Percentiles rank a stretch among this genome's conserved stretches.
These are phyloP conservation scores for Diploptera punctata DNA, from an alignment of 2,888 invertebrate genomes.

Conservation along the genomic window DNA sequence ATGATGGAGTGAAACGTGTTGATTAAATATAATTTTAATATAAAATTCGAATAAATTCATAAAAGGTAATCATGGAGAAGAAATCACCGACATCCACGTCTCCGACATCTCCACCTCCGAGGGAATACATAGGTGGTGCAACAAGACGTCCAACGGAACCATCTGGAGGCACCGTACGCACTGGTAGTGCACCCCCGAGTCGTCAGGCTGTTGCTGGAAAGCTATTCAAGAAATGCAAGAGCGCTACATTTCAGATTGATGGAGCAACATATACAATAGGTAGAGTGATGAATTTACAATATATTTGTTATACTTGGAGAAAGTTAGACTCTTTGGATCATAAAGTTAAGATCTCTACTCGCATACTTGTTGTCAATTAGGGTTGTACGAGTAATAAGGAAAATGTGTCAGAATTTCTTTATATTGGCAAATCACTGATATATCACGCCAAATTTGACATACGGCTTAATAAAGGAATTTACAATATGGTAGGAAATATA, in stretches of 20 bases:
- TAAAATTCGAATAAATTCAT: background rate
- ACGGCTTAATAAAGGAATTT: too few relatives aligned
- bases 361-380: too few relatives aligned
- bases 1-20: background rate
- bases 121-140: background rate
- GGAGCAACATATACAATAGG: constrained; percentile 88
- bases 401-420: too few relatives aligned
- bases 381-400: too few relatives aligned
- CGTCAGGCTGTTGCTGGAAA: constrained; percentile 26
- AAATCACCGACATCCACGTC: constrained; percentile 21
- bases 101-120: background rate
- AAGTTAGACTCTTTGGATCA: too few relatives aligned
- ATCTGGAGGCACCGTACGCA: constrained; percentile 41
- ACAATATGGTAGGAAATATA: too few relatives aligned
- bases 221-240: constrained; percentile 80
- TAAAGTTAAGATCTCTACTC: too few relatives aligned
- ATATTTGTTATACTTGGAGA: too few relatives aligned
- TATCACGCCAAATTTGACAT: too few relatives aligned
- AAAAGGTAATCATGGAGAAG: constrained; percentile 45
- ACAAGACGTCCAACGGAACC: constrained; percentile 34
- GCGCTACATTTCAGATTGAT: constrained; percentile 86
- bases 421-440: too few relatives aligned
- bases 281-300: too few relatives aligned
- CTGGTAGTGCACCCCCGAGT: constrained; percentile 4
- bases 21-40: background rate